Evolutionary conservation across 2,888 invertebrate species (phyloP), one percentile per base, ranked within the genome.

Genomic region (Ephialtes manifestator): DNA sequence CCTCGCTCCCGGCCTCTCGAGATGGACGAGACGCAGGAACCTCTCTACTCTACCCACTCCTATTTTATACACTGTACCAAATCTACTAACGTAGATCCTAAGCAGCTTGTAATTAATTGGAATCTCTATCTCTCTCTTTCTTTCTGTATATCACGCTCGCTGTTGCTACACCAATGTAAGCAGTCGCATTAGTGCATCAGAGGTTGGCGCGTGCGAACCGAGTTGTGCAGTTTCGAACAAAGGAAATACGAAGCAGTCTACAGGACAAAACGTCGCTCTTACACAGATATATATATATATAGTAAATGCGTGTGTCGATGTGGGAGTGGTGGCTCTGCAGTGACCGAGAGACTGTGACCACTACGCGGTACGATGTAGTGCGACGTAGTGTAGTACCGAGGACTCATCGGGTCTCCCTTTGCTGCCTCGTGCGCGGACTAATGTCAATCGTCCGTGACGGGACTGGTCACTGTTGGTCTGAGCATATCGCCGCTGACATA

Each of bases 1-100:
- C 87, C 87, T 87, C 87, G 80, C 67, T 85, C 85, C 65, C 82
- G 82, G 85, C 78, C 82, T 85, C 85, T 85, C 85, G 85, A 85
- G 85, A 85, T 85, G 85, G 85, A 82, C 78, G 85, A 78, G 85
- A 85, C 85, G 82, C 81, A 85, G 85, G 85, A 82, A 81, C 68
- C 78, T 81, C 74, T 65, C 81, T 51, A 58, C 60, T 51, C 67
- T 72, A 55, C 63, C 46, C 63, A 46, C 77, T 46, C 15, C 81
- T 58, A 35, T 51, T n/a, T 60, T 65, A 20, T 39, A 65, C 39
- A 65, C 24, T 46, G 68, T 68, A 46, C 68, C 2, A 43, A 68
- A 18, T 68, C 43, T 46, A 68, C 68, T 4, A 24, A 28, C 68
- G 46, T 28, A 43, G 13, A 68, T 46, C 46, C 28, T 43, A 65